phyloP scores from a whole-genome alignment of 1,140 invertebrate species.

The Drosophila eugracilis region DNA sequence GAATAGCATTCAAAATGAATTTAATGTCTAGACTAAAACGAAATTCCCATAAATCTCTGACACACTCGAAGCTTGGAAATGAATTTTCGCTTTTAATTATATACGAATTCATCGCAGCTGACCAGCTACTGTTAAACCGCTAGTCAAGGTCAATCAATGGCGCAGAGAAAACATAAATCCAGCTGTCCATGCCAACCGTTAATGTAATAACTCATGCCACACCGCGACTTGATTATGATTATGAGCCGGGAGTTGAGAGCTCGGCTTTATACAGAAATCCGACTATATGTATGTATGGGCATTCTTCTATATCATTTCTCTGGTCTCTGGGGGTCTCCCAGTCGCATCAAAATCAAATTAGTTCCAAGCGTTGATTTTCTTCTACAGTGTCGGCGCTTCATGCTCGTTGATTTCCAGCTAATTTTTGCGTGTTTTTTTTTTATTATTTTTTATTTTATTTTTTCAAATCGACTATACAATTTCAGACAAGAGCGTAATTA shows the following conservation, averaged over 20 bases:
- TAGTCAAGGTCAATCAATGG: conserved; percentile 65
- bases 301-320: conserved; percentile 72
- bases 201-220: conserved; percentile 70
- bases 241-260: no score
- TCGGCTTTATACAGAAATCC: conserved; percentile 29
- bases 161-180: conserved; percentile 47
- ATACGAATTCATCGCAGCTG: conserved; percentile 31
- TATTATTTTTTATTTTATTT: no score
- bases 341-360: conserved; percentile 82
- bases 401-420: conserved; percentile 79
- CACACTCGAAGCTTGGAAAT: conserved; percentile 59
- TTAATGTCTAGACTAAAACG: conserved; percentile 46
- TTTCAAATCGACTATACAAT: conserved; percentile 50
- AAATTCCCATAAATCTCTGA: conserved; percentile 68
- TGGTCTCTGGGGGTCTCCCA: conserved; percentile 14
- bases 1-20: conserved; percentile 42
- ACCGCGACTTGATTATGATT: conserved; percentile 40
- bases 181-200: conserved; percentile 64
- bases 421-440: no score
- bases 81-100: conserved; percentile 77
- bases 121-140: conserved; percentile 59
- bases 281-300: conserved; percentile 14
- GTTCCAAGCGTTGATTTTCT: conserved; percentile 80
- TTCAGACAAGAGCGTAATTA: conserved; percentile 70
- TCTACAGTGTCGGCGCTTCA: conserved; percentile 65